These are phyloP conservation scores for Aradophagus sp. DNA, from an alignment of 1,140 invertebrate genomes.

Conservation along the genomic window DNA sequence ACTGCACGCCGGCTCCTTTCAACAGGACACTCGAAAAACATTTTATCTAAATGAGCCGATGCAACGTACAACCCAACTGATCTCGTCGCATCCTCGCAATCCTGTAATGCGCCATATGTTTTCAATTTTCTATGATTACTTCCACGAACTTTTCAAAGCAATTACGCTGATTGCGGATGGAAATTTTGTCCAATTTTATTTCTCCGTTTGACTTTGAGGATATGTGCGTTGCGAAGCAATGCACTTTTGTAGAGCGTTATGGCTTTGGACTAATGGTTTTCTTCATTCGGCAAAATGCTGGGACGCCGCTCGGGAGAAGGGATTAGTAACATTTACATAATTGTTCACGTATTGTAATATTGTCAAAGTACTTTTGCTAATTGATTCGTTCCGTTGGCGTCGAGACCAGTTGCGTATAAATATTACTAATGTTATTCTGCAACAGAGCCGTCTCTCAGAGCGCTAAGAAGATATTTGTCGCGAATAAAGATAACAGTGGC, in stretches of 20 bases:
- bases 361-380: no score
- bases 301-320: no score
- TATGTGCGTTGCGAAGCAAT: conserved; percentile 16
- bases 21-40: conserved; percentile 27
- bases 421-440: no score
- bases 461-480: no score
- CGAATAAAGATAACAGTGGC: no score
- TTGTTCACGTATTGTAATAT: no score
- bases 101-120: conserved; percentile 43
- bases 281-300: no score
- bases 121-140: conserved; percentile 47
- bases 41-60: conserved; percentile 45
- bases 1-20: conserved; percentile 12
- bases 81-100: conserved; percentile 39
- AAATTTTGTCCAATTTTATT: conserved; percentile 34
- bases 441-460: no score
- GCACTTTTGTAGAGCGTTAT: background rate
- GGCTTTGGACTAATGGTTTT: conserved; percentile 3
- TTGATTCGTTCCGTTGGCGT: no score
- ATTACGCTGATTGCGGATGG: conserved; percentile 37
- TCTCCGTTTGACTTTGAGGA: conserved; percentile 10
- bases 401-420: no score
- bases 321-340: no score
- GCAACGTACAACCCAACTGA: conserved; percentile 33
- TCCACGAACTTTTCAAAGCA: conserved; percentile 25